Base-by-base conservation (phyloP, 2,888 invertebrate genomes). In the Pimpla rufipes region DNA sequence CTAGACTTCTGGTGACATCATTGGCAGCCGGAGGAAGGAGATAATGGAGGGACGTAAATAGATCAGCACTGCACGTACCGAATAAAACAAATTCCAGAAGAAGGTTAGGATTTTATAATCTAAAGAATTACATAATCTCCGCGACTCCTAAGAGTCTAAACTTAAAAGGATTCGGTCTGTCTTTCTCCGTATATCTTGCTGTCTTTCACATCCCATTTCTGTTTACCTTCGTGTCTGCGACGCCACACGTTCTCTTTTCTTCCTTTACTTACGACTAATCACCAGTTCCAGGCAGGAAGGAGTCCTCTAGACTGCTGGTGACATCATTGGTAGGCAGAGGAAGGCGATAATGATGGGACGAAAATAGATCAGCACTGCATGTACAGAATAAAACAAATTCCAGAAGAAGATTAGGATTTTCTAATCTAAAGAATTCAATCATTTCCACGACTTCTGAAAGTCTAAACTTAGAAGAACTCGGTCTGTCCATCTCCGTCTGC, bases 401-500 rank as follows among this genome's bases (percentile, higher is more conserved):
- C n/a, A n/a, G n/a, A n/a, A n/a, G n/a, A n/a, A n/a, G n/a, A n/a
- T n/a, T n/a, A n/a, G n/a, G n/a, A n/a, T n/a, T n/a, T n/a, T n/a
- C n/a, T n/a, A n/a, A n/a, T n/a, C n/a, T n/a, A n/a, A n/a, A n/a
- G n/a, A n/a, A n/a, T n/a, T n/a, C n/a, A n/a, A n/a, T n/a, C n/a
- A n/a, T n/a, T n/a, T n/a, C n/a, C 40, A 66, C 13, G 57, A 71
- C 81, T 66, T 40, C 62, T 66, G 55, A 62, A 66, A 81, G 75
- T 83, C 80, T 78, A 85, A 85, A 83, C 70, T 83, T 79, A 81
- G 85, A 78, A 59, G 73, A 29, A 80, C 67, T 62, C 52, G 29
- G 5, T 29, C 29, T 18, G 23, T n/a, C 16, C 23, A 57, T 64
- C 18, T 67, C 55, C 21, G 40, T 37, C 18, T 45, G n/a, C 23